Evolutionary conservation across 2,113 vertebrate genomes (phyloP).

Genomic region (Pelusios castaneus): DNA sequence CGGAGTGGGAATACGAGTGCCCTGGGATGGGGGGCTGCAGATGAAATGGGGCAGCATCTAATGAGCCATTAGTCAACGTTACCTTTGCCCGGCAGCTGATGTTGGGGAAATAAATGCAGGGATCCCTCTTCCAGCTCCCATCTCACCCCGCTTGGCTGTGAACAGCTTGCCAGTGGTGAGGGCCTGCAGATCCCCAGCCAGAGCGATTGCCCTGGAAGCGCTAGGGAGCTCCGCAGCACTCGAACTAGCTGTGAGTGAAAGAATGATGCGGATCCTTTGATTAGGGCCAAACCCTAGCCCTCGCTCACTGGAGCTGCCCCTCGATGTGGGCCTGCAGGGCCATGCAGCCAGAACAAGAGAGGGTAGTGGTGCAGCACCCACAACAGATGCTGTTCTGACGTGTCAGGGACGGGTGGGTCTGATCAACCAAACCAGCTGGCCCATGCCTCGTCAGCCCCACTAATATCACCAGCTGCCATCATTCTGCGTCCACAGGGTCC

Average conservation of each 20-base stretch:
- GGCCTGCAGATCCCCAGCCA: fast-evolving
- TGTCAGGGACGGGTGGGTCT: neutral
- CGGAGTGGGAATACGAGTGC: slow-evolving; percentile 54
- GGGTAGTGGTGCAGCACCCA: too few relatives aligned
- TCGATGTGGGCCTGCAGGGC: neutral
- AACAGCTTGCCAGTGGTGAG: slow-evolving; percentile 65
- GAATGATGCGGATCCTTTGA: neutral
- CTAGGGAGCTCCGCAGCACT: neutral
- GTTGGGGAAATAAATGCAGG: slow-evolving; percentile 62
- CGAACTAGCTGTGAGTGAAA: neutral
- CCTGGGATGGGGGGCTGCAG: neutral
- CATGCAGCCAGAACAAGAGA: neutral
- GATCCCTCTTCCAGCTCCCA: slow-evolving; percentile 60
- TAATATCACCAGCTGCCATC: neutral
- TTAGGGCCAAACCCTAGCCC: neutral
- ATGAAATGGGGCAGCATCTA: slow-evolving; percentile 77
- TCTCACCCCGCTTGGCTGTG: slow-evolving; percentile 13
- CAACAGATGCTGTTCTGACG: neutral
- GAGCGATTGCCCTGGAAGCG: neutral
- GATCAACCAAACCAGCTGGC: neutral
- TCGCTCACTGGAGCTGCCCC: neutral
- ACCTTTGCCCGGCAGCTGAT: slow-evolving; percentile 68
- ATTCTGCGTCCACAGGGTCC: neutral
- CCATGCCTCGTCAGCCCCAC: neutral
- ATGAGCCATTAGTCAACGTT: slow-evolving; percentile 78